Base-by-base conservation (phyloP, 2,888 invertebrate genomes). In the Acrobasis suavella region DNA sequence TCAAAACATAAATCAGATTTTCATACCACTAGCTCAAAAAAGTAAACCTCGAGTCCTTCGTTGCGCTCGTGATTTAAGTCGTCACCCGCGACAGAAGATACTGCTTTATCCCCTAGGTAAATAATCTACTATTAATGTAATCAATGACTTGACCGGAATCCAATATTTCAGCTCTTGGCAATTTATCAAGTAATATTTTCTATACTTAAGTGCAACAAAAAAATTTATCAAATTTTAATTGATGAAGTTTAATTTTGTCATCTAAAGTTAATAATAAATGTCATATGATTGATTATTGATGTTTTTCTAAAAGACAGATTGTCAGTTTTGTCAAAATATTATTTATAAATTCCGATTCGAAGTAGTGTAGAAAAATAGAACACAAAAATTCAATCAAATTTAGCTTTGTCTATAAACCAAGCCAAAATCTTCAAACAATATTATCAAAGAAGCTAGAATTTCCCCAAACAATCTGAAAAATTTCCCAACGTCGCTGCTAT, bases 401-500 rank as follows among this genome's bases (percentile, higher is more conserved):
- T 56, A 16, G 22, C 17, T 6, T 50, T 32, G 15, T 52, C 12
- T 14, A 32, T 32, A 6, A n/a, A 52, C 14, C 52, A 10, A 14
- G 52, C 12, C 52, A 52, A 52, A 32, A 39, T 17, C 39, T 14
- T 15, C 16, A 56, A 42, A 42, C 39, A 5, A 38, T 55, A 56
- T 14, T 42, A 22, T 17, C 14, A 42, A 56, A 42, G 56, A 39
- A 55, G 39, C 55, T 39, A 39, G 55, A 16, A 56, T 42, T 56
- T 17, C 38, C 55, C 10, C 16, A 10, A 39, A 42, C 56, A 42
- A 56, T 56, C 42, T 42, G 56, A 56, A 56, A 46, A 56, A 42
- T 17, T 42, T 22, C 56, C 17, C 56, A 56, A 42, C 42, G 56
- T 42, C 42, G 39, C 42, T 56, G 56, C 56, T 46, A 42, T 42